Evolutionary conservation across 2,888 invertebrate species (phyloP), one percentile per base, ranked within the genome.

Genomic region (Eurytoma californica): DNA sequence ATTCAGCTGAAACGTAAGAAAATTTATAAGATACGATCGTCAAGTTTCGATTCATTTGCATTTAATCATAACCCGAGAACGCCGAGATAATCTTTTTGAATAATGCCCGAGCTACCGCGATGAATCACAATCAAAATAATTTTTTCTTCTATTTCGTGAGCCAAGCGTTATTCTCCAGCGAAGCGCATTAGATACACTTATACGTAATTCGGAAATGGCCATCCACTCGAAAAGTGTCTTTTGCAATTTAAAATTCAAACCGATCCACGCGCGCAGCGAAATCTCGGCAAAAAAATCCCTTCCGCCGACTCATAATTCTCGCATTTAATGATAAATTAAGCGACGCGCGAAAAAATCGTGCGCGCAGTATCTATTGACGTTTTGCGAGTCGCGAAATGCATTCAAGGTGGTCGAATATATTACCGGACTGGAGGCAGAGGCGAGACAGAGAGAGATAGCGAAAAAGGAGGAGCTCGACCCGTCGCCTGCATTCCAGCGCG

Each of bases 401-500:
- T 74, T 61, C 67, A 47, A 73, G 80, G 72, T 80, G 76, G 80
- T 73, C 80, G 73, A 53, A 68, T 47, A 72, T 80, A 70, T 70
- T n/a, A 20, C 20, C 28, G 18, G 51, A 24, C 63, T 18, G 39
- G 63, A 47, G 39, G 9, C 39, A 39, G 39, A 39, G 39, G 39
- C 7, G 39, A 39, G 39, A 39, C 7, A 39, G 39, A 39, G 39
- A 39, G 39, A 39, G 39, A 39, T 39, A 9, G 39, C 39, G 49
- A 55, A 68, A 67, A 60, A 78, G 28, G 20, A 72, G 39, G 16
- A 28, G 39, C 9, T 39, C 39, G 39, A 1, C 63, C 75, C 83
- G 82, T 84, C 83, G 85, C 80, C 83, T 83, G 84, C 85, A 87
- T 87, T 86, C 85, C 84, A 80, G 61, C 20, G 72, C 60, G 80